Base-by-base conservation (phyloP, 2,888 invertebrate species). In the Scrobipalpa costella region DNA sequence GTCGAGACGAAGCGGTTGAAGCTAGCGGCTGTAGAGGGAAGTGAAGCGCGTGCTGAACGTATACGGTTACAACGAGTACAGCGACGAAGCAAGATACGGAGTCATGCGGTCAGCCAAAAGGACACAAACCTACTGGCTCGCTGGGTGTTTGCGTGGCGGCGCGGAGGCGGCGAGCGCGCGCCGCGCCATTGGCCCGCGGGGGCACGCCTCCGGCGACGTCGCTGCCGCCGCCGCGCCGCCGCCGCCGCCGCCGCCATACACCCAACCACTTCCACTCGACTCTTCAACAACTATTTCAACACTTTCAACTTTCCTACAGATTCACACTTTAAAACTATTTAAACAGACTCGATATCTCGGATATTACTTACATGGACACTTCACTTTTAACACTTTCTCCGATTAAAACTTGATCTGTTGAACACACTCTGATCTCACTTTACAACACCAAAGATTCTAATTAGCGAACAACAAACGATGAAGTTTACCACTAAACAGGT, bases 101-200 rank as follows among this genome's bases (percentile, higher is more conserved):
- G 92, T 91, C 92, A 92, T 92, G 92, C 92, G 92, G 92, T 92
- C 92, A 92, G 92, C 92, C 91, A 90, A 91, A 90, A 90, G 90
- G 92, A 92, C 91, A 88, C 91, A 90, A 92, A 91, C 92, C 92
- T 92, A 92, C 92, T 90, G 91, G 87, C 86, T 83, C 81, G 84
- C 83, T 83, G 84, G 86, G 85, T 83, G 87, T 81, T 80, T 80
- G 81, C 80, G 73, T 70, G 74, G 73, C 73, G 78, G 79, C 73
- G 74, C 77, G 81, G 84, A 81, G 85, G 86, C 80, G 84, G 82
- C 79, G 82, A 83, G 83, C 73, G 83, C 81, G 78, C 80, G 80
- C 79, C 78, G 82, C 86, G 88, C 86, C 84, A 88, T 88, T 87
- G 90, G 88, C 84, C 82, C 87, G 87, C 79, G 82, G 78, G 86